A percentile compares a stretch with the other conserved stretches of the same genome.
These are phyloP conservation scores for Emydura subglobosa DNA, from an alignment of 2,113 vertebrate species.

Conservation along the genomic window DNA sequence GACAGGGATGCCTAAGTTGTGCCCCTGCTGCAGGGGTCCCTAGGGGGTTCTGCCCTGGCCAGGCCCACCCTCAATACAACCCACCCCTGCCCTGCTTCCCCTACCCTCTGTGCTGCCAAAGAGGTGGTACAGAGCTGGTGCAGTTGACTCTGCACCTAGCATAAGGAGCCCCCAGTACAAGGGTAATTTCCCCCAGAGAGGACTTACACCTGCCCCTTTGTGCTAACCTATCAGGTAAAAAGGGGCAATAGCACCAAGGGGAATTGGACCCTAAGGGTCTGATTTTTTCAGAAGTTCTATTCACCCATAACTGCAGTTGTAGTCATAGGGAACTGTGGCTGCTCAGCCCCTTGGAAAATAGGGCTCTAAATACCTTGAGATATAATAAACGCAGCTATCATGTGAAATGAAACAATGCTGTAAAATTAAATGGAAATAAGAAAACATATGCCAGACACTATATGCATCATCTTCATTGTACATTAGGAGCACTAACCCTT, in stretches of 20 bases:
- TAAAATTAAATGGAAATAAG: not conserved
- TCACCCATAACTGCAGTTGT: not conserved
- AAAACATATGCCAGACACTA: not conserved
- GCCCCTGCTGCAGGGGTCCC: not conserved
- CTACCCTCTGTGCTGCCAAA: not conserved
- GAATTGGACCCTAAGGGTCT: not conserved
- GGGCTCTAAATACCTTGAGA: not conserved
- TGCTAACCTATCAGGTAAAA: not conserved
- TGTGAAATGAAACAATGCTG: not conserved
- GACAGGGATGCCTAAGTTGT: not conserved
- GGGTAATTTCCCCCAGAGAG: not conserved
- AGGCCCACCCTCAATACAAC: not conserved
- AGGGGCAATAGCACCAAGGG: not conserved
- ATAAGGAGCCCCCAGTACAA: not conserved
- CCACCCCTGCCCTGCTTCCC: not conserved
- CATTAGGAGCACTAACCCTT: not conserved
- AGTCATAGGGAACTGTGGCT: not conserved
- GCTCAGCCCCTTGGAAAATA: not conserved
- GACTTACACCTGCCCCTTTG: not conserved
- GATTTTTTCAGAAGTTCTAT: not conserved
- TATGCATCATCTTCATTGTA: not conserved
- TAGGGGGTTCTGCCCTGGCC: not conserved
- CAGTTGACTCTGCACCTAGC: not conserved
- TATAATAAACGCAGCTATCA: not conserved
- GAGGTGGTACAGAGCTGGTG: not conserved